phyloP scores from a whole-genome alignment of 2,888 invertebrate genomes.

The Eristalis pertinax region DNA sequence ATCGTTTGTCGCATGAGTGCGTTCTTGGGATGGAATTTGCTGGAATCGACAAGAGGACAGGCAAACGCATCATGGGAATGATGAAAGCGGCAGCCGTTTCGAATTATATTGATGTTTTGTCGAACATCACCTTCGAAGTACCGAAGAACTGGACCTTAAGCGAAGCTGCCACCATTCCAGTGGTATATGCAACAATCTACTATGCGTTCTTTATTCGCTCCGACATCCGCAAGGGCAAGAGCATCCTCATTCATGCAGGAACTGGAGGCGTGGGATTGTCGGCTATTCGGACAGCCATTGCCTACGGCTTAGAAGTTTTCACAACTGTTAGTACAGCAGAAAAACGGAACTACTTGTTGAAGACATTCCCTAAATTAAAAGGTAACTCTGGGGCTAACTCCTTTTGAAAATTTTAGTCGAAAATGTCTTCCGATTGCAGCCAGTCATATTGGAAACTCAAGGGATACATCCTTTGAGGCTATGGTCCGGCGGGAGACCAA shows the following conservation, averaged over 20 bases:
- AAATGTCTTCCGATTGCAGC: conserved; percentile 70
- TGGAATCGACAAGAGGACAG: conserved; percentile 83
- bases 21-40: conserved; percentile 86
- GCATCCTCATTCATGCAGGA: conserved; percentile 84
- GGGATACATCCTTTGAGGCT: conserved; percentile 92
- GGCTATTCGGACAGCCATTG: conserved; percentile 87
- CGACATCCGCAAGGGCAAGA: conserved; percentile 79
- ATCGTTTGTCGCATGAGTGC: conserved; percentile 84
- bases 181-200: conserved; percentile 87
- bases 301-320: conserved; percentile 85
- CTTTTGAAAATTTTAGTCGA: neutral
- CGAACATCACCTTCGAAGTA: conserved; percentile 84
- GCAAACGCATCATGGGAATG: conserved; percentile 85
- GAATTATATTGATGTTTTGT: conserved; percentile 76
- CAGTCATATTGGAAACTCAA: conserved; percentile 91
- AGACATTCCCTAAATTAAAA: conserved; percentile 83
- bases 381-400: conserved; percentile 78
- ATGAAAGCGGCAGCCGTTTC: conserved; percentile 82
- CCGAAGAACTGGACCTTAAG: conserved; percentile 88
- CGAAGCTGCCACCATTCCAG: conserved; percentile 90
- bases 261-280: conserved; percentile 91
- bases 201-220: conserved; percentile 81
- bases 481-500: conserved; percentile 90
- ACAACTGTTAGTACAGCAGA: conserved; percentile 87
- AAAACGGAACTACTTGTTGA: conserved; percentile 85